Evolutionary conservation across 2,797 vertebrate genomes (phyloP).

Genomic region (Cynopterus sphinx): DNA sequence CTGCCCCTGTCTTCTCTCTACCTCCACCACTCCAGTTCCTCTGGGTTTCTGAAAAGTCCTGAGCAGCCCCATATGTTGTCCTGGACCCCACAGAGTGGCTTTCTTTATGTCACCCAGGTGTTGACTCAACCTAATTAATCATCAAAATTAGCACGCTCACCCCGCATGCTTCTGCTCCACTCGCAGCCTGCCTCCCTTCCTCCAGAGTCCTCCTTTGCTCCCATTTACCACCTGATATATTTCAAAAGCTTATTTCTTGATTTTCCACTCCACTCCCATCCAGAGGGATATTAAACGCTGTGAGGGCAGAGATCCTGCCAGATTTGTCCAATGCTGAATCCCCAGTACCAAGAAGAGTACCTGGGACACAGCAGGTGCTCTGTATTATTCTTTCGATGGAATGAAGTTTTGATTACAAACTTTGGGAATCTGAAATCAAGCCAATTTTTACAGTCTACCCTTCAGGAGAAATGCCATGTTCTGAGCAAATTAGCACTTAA

Average conservation of each 20-base stretch:
- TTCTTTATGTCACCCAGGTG: background rate
- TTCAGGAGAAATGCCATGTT: background rate
- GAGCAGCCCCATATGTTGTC: rapidly evolving
- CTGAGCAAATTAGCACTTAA: background rate
- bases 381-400: background rate
- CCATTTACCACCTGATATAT: background rate
- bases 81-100: background rate
- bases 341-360: background rate
- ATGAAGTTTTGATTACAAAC: background rate
- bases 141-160: rapidly evolving
- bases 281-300: rapidly evolving
- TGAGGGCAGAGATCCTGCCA: background rate
- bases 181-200: background rate
- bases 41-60: background rate
- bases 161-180: rapidly evolving
- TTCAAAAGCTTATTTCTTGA: background rate
- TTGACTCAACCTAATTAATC: background rate
- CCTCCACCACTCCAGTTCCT: background rate
- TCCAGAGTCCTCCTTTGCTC: rapidly evolving
- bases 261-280: background rate
- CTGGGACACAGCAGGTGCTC: background rate
- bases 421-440: background rate
- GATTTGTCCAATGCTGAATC: background rate
- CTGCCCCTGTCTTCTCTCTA: no score
- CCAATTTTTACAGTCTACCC: background rate